phyloP scores from a whole-genome alignment of 2,113 vertebrate species.

The Fulica atra region DNA sequence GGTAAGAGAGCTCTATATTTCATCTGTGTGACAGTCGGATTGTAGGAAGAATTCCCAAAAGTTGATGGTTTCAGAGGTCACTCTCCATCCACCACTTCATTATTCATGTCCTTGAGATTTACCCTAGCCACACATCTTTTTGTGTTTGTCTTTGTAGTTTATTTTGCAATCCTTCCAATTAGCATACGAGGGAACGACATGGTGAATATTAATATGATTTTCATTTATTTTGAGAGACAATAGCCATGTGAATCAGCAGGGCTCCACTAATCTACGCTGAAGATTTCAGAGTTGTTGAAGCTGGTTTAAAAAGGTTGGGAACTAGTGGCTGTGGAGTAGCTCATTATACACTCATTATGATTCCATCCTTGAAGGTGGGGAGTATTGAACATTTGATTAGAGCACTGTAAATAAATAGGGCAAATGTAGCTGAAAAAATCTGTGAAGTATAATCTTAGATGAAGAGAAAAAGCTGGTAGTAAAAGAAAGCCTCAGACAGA shows the following conservation, averaged over 20 bases:
- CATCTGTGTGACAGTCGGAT: not conserved
- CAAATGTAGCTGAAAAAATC: not conserved
- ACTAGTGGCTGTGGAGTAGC: not conserved
- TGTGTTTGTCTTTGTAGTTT: not conserved
- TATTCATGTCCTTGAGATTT: slow-evolving; percentile 3
- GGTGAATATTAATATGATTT: slow-evolving; percentile 45
- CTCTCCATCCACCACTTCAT: not conserved
- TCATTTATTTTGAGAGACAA: slow-evolving; percentile 37
- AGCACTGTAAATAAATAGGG: not conserved
- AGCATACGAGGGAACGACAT: not conserved
- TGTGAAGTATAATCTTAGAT: not conserved
- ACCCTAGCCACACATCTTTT: not conserved
- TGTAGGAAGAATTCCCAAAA: not conserved
- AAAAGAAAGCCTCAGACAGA: not conserved
- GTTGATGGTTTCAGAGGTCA: not conserved
- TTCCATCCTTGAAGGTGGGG: not conserved
- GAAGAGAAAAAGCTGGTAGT: not conserved
- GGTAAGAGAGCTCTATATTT: not conserved
- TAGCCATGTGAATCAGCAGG: slow-evolving; percentile 19
- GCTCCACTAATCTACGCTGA: not conserved
- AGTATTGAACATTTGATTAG: not conserved
- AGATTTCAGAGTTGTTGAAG: not conserved
- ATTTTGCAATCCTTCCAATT: not conserved
- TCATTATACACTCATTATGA: slow-evolving; percentile 20
- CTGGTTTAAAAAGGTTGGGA: slow-evolving; percentile 8